These are phyloP conservation scores for Alexandromys fortis DNA, from an alignment of 2,113 vertebrate genomes.

Conservation along the genomic window DNA sequence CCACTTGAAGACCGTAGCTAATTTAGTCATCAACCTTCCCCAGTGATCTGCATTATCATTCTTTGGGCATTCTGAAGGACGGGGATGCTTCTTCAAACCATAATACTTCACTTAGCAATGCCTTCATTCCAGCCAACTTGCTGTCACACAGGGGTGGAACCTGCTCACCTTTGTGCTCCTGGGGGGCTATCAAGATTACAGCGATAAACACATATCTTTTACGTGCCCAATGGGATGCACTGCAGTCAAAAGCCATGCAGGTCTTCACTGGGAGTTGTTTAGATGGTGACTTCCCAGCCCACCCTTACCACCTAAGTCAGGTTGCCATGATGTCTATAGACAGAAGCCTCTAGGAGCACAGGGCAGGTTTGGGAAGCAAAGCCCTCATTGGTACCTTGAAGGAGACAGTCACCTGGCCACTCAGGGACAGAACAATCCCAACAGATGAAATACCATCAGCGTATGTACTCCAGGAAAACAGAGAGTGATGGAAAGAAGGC, in stretches of 20 bases:
- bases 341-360: neutral
- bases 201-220: too few relatives aligned
- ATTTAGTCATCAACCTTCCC: conserved; percentile 34
- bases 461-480: neutral
- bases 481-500: neutral
- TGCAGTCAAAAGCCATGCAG: neutral
- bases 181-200: neutral
- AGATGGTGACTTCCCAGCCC: neutral
- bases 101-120: conserved; percentile 32
- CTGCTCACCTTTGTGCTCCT: neutral
- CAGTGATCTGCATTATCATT: neutral
- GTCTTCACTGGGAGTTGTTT: neutral
- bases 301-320: neutral
- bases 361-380: neutral
- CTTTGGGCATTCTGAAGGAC: neutral
- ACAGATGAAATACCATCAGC: neutral
- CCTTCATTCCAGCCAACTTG: neutral
- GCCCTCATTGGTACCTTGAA: neutral
- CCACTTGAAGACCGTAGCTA: conserved; percentile 16
- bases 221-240: neutral
- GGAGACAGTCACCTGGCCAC: neutral
- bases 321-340: neutral
- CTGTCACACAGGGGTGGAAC: neutral
- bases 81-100: neutral
- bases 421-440: neutral